Evolutionary conservation across 2,888 invertebrate genomes (phyloP).

Genomic region (Omphaloscelis lunosa): DNA sequence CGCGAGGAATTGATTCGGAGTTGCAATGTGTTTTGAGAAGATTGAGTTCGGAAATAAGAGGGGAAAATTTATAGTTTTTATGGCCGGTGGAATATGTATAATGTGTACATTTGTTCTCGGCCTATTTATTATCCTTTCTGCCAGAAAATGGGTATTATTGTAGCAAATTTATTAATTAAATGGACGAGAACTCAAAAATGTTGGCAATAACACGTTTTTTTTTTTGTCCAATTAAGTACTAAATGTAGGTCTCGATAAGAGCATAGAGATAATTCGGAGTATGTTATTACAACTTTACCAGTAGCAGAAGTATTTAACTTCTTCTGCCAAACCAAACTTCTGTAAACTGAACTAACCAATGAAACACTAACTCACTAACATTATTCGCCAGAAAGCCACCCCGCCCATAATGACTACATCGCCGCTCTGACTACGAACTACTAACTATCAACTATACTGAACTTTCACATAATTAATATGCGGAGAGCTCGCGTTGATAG

Average conservation of each 20-base stretch:
- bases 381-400: slow-evolving; percentile 43
- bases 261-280: neutral
- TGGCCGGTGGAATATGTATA: slow-evolving; percentile 5
- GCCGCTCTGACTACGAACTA: slow-evolving; percentile 43
- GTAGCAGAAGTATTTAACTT: slow-evolving; percentile 12
- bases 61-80: slow-evolving; percentile 11
- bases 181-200: neutral
- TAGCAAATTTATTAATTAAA: neutral
- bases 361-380: slow-evolving; percentile 48
- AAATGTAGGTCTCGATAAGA: neutral
- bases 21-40: slow-evolving; percentile 50
- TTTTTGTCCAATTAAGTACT: neutral
- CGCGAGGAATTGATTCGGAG: slow-evolving; percentile 72
- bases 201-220: neutral
- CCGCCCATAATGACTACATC: slow-evolving; percentile 37
- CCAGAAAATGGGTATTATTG: neutral
- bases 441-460: slow-evolving; percentile 49
- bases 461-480: slow-evolving; percentile 64
- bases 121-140: neutral
- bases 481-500: slow-evolving; percentile 55
- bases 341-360: slow-evolving; percentile 33
- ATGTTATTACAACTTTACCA: neutral
- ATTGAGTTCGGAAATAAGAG: slow-evolving; percentile 30
- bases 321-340: slow-evolving; percentile 24
- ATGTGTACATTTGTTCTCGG: neutral